Evolutionary conservation across 2,113 vertebrate species (phyloP).

Genomic region (Indicator maculatus): DNA sequence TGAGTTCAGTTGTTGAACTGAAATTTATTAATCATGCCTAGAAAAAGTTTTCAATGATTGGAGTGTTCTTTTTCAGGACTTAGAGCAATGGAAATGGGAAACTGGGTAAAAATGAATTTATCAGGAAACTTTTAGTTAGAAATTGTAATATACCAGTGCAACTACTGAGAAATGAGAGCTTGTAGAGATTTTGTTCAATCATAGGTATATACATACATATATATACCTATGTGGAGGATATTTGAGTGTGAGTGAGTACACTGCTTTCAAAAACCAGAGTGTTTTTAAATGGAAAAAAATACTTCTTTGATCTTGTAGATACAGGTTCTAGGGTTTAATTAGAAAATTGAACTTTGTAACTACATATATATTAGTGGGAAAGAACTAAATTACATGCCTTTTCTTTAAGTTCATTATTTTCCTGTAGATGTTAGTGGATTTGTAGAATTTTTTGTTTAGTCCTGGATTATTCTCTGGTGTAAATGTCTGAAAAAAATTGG

Average conservation of each 20-base stretch:
- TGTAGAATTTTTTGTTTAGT: background rate
- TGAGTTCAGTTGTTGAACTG: background rate
- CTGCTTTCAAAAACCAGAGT: background rate
- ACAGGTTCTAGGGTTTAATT: background rate
- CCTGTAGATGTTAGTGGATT: background rate
- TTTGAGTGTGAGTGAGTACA: background rate
- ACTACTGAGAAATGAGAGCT: background rate
- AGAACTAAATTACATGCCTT: background rate
- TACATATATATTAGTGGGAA: background rate
- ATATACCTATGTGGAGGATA: background rate
- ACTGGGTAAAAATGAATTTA: background rate
- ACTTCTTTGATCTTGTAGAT: background rate
- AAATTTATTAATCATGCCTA: background rate
- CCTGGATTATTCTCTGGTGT: background rate
- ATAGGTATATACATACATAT: background rate
- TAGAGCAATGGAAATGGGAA: background rate
- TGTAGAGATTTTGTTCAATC: background rate
- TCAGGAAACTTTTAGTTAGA: background rate
- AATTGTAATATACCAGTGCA: background rate
- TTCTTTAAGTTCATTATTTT: background rate
- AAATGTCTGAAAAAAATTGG: background rate
- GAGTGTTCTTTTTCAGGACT: background rate
- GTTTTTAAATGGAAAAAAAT: background rate
- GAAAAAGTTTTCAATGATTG: background rate
- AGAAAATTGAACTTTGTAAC: background rate